Evolutionary conservation across 2,888 invertebrate genomes (phyloP).

Genomic region (Trachelus iudaicus): DNA sequence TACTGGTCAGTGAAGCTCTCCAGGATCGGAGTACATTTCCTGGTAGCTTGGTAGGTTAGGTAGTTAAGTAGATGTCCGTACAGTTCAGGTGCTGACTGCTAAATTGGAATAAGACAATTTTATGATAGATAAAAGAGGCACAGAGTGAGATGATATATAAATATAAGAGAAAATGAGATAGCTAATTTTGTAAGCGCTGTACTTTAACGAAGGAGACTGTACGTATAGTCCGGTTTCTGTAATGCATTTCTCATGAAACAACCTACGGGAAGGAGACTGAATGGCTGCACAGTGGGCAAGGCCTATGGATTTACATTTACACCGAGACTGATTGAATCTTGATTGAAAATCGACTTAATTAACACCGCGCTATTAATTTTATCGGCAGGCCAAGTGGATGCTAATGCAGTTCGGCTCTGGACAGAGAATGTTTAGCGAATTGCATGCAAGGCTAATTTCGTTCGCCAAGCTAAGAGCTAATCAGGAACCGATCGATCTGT

Average conservation of each 20-base stretch:
- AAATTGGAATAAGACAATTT: not conserved
- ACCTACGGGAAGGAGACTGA: constrained; percentile 4
- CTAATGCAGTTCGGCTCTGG: not conserved
- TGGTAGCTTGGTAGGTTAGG: not conserved
- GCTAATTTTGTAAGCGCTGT: not conserved
- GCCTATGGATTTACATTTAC: constrained; percentile 56
- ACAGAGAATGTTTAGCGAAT: not conserved
- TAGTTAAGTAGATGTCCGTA: not conserved
- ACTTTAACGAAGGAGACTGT: not conserved
- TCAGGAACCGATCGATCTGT: constrained; percentile 6
- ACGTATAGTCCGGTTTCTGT: not conserved
- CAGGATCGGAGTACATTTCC: not conserved
- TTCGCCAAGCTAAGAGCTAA: constrained; percentile 27
- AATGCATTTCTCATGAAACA: not conserved
- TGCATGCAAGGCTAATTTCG: constrained; percentile 34
- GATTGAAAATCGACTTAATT: constrained; percentile 61
- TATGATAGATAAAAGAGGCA: not conserved
- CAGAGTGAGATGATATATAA: not conserved
- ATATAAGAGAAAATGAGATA: not conserved
- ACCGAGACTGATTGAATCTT: constrained; percentile 60
- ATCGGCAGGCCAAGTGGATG: constrained; percentile 38
- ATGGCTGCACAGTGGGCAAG: constrained; percentile 11
- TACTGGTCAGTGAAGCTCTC: not conserved
- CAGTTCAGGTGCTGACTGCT: not conserved
- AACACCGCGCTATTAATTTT: constrained; percentile 53